These are phyloP conservation scores for Eulemur albifrons DNA, from an alignment of 2,797 vertebrate species.

Conservation along the genomic window DNA sequence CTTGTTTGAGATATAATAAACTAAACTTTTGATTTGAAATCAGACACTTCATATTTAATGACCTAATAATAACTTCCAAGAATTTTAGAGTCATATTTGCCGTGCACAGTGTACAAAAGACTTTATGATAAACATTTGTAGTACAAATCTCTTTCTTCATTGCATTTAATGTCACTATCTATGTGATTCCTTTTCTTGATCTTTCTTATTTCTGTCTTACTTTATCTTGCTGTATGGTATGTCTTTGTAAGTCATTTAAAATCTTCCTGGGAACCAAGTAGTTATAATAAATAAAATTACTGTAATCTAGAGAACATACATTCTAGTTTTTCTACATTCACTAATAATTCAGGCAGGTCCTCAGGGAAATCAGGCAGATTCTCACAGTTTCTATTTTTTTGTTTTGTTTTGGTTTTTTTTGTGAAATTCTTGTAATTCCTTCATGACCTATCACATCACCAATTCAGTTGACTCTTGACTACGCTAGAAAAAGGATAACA, in stretches of 20 bases:
- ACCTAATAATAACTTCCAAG: not conserved
- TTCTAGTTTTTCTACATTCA: not conserved
- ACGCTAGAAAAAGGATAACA: not conserved
- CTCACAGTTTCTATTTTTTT: not conserved
- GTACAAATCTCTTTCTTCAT: not conserved
- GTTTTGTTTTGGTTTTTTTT: not conserved
- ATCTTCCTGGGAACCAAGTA: conserved; percentile 4
- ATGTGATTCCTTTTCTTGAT: not conserved
- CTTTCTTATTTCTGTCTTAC: not conserved
- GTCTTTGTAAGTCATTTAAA: conserved; percentile 26
- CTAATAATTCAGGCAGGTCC: not conserved
- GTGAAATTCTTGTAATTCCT: conserved; percentile 32
- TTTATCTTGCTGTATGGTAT: not conserved
- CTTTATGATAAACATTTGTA: not conserved
- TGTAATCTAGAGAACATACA: not conserved
- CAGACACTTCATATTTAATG: too few species aligned
- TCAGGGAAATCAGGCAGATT: not conserved
- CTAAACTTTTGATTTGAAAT: too few species aligned
- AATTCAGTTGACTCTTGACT: not conserved
- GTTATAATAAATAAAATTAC: not conserved
- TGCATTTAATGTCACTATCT: not conserved
- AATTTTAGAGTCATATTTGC: not conserved
- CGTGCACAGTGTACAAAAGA: not conserved
- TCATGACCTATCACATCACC: not conserved
- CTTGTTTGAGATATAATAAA: too few species aligned